Percentiles rank a stretch among this genome's conserved stretches.
Conservation (phyloP, 2,113 vertebrate genomes). For the Sterna hirundo region DNA sequence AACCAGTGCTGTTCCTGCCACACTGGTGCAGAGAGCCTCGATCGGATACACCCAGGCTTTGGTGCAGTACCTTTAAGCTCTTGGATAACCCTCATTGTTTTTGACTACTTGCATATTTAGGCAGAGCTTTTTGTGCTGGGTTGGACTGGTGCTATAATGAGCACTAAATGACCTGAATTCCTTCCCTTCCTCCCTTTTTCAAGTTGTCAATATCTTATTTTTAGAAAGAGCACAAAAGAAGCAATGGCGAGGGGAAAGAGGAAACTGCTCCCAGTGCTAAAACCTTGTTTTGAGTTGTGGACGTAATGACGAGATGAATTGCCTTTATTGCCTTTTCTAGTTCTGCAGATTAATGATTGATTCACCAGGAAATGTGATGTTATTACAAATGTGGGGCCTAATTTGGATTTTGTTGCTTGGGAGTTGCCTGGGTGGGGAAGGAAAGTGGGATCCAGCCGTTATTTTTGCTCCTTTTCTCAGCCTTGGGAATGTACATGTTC, state of each 20-base stretch:
- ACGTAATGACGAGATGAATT: not conserved
- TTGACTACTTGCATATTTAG: not conserved
- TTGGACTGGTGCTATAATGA: not conserved
- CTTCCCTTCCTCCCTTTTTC: not conserved
- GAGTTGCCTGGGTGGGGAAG: conserved; percentile 44
- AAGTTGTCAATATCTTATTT: not conserved
- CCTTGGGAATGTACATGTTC: not conserved
- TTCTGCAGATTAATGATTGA: conserved; percentile 2
- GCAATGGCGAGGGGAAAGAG: not conserved
- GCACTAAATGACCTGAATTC: not conserved
- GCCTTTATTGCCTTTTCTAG: not conserved
- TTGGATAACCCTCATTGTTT: not conserved
- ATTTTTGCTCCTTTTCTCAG: not conserved
- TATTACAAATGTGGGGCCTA: conserved; percentile 27
- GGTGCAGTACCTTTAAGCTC: not conserved
- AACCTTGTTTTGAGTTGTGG: not conserved
- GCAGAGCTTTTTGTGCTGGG: not conserved
- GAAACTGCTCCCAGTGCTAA: not conserved
- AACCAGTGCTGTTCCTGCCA: not conserved
- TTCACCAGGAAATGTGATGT: conserved; percentile 40
- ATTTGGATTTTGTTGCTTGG: conserved; percentile 29
- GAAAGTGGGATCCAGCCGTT: conserved; percentile 12
- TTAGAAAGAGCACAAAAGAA: not conserved
- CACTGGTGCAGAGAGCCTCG: not conserved
- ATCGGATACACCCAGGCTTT: not conserved